A percentile compares a stretch with the other conserved stretches of the same genome.
phyloP scores from a whole-genome alignment of 2,888 invertebrate genomes.

The Digitonthophagus gazella region DNA sequence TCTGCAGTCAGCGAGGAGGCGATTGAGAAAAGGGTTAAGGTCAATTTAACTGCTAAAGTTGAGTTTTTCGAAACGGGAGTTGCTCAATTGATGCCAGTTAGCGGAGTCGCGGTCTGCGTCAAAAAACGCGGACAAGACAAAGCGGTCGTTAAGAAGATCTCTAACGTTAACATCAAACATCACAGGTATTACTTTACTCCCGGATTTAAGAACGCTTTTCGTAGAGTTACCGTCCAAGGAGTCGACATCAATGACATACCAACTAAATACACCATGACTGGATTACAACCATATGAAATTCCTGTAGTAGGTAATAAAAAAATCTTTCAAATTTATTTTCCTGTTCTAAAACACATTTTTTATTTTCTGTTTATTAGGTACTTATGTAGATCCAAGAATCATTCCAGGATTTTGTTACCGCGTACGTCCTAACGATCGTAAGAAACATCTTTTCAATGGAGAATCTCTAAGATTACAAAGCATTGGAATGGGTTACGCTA shows the following conservation, averaged over 20 bases:
- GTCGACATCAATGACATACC: conserved; percentile 63
- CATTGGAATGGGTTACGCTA: conserved; percentile 75
- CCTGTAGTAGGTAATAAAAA: conserved; percentile 63
- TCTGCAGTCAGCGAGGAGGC: conserved; percentile 46
- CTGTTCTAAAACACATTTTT: too few relatives aligned
- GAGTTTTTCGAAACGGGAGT: conserved; percentile 68
- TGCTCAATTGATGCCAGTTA: conserved; percentile 59
- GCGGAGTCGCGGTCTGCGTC: conserved; percentile 58
- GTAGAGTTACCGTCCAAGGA: conserved; percentile 63
- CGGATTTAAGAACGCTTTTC: conserved; percentile 62
- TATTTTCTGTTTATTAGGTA: conserved; percentile 53
- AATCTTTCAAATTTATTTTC: too few relatives aligned
- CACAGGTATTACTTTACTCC: conserved; percentile 60
- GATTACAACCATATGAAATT: conserved; percentile 63
- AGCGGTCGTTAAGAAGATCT: conserved; percentile 57
- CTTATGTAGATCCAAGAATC: conserved; percentile 70
- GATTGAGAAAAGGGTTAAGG: conserved; percentile 62
- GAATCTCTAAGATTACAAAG: conserved; percentile 62
- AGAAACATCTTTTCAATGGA: conserved; percentile 64
- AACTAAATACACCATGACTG: conserved; percentile 62
- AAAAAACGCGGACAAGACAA: conserved; percentile 53
- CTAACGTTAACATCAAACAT: conserved; percentile 58
- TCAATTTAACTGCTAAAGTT: conserved; percentile 64
- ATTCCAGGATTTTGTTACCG: conserved; percentile 72
- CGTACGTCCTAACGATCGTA: conserved; percentile 65